A percentile compares a stretch with the other conserved stretches of the same genome.
Conservation (phyloP, 2,797 vertebrate genomes). For the Alosa sapidissima region DNA sequence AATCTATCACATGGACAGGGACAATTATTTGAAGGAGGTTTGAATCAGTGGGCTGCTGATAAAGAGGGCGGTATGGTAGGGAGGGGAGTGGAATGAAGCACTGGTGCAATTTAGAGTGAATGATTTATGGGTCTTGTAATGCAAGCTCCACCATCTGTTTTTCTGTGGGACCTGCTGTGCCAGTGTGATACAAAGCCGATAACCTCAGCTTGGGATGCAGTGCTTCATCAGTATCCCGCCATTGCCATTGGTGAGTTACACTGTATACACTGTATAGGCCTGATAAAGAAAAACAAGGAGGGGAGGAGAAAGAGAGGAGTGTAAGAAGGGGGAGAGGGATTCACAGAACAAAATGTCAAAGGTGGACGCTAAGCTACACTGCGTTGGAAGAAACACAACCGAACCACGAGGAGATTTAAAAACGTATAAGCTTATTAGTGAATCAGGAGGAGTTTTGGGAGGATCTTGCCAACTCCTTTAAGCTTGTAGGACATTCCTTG, state of each 20-base stretch:
- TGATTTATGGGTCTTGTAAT: constrained; percentile 37
- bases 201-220: background rate
- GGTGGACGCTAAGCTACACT: background rate
- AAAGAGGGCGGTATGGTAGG: background rate
- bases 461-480: background rate
- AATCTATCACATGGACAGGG: background rate
- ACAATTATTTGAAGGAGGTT: background rate
- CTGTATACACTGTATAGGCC: background rate
- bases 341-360: constrained; percentile 17
- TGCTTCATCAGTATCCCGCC: background rate
- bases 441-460: background rate
- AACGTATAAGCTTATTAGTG: background rate
- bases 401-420: constrained; percentile 16
- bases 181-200: constrained; percentile 12
- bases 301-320: background rate
- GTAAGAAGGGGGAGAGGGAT: background rate
- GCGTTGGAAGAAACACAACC: background rate
- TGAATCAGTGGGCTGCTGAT: background rate
- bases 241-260: background rate
- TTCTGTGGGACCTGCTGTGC: constrained; percentile 10
- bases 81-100: background rate
- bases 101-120: constrained; percentile 26
- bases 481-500: background rate
- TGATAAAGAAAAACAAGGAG: background rate
- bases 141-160: constrained; percentile 38